These are phyloP conservation scores for Malurus melanocephalus DNA, from an alignment of 2,113 vertebrate genomes.

Conservation along the genomic window DNA sequence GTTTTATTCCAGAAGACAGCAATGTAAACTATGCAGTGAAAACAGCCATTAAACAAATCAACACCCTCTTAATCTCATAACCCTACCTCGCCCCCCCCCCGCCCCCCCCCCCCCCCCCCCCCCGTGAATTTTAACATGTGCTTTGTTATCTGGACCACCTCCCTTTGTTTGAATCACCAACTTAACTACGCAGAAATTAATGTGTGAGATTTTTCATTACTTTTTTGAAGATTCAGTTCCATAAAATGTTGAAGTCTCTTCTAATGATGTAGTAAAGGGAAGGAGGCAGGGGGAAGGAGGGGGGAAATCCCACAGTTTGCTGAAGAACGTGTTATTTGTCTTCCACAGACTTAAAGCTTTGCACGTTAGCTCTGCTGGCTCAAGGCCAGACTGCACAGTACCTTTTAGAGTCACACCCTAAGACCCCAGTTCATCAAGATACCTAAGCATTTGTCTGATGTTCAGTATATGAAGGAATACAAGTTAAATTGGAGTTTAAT, in stretches of 20 bases:
- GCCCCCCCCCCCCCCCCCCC: no score
- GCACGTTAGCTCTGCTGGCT: background rate
- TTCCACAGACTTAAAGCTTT: background rate
- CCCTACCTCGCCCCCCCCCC: background rate
- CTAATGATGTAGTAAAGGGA: background rate
- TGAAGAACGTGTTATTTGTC: background rate
- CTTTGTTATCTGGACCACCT: background rate
- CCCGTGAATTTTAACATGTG: background rate
- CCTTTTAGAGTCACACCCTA: conserved; percentile 5
- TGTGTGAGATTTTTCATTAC: background rate
- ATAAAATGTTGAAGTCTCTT: background rate
- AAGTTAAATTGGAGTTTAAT: conserved; percentile 38
- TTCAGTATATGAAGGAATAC: background rate
- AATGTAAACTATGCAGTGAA: background rate
- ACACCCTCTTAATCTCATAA: conserved; percentile 9
- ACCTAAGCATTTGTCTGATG: conserved; percentile 35
- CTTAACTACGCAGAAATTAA: background rate
- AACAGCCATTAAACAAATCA: conserved; percentile 23
- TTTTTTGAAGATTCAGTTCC: background rate
- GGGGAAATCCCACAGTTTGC: background rate
- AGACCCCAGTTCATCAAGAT: conserved; percentile 1
- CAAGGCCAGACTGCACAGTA: background rate
- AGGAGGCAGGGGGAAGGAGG: background rate
- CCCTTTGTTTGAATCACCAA: background rate
- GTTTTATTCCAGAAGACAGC: conserved; percentile 17